phyloP scores from a whole-genome alignment of 23 tunicate genomes.

The Pegea sp. region DNA sequence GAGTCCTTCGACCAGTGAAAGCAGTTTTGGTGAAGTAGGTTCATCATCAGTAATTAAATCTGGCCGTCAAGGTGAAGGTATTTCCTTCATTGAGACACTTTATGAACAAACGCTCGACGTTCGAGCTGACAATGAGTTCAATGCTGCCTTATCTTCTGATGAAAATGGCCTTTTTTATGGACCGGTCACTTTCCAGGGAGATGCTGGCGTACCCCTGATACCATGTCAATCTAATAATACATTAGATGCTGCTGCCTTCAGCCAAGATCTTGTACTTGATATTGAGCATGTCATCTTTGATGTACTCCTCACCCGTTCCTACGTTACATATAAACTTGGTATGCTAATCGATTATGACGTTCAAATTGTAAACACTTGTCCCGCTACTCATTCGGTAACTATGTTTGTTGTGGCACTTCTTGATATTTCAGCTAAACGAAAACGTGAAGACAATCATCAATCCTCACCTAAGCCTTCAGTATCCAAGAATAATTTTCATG shows the following conservation, averaged over 20 bases:
- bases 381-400: conserved; percentile 42
- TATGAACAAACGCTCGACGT: conserved; percentile 9
- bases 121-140: not conserved
- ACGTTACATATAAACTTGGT: conserved; percentile 72
- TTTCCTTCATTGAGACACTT: conserved; percentile 48
- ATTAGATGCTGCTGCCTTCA: conserved; percentile 14
- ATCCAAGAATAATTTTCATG: conserved; percentile 8
- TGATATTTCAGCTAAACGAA: conserved; percentile 15
- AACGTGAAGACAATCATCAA: not conserved
- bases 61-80: conserved; percentile 34
- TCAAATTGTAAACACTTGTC: conserved; percentile 52
- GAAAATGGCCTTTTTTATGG: conserved; percentile 43
- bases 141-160: conserved; percentile 4
- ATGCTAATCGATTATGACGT: conserved; percentile 59
- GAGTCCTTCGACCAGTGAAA: conserved; percentile 84
- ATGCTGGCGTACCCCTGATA: conserved; percentile 9
- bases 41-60: conserved; percentile 13
- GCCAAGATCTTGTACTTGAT: conserved; percentile 61
- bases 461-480: not conserved
- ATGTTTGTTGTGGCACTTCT: conserved; percentile 41
- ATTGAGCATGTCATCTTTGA: conserved; percentile 85
- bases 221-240: conserved; percentile 11
- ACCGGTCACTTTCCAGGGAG: conserved; percentile 39
- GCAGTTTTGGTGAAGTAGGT: conserved; percentile 30
- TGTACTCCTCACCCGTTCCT: conserved; percentile 54